Evolutionary conservation across 2,797 vertebrate species (phyloP), one percentile per base, ranked within the genome.

Genomic region (Pteronotus mesoamericanus): DNA sequence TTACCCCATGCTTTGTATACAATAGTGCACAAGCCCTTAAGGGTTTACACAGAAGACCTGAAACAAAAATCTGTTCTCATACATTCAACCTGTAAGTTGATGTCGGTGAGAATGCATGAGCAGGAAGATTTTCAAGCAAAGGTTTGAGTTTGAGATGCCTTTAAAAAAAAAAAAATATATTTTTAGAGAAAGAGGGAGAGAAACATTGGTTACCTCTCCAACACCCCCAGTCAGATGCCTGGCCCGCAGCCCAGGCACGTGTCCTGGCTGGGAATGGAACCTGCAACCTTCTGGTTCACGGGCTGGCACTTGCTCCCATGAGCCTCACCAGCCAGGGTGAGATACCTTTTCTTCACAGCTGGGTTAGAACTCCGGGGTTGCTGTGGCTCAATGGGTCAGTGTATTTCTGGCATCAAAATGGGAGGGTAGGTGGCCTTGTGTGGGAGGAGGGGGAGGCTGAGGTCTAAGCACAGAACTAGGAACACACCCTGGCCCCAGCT

Each of bases 31-130:
- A 7, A 29, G 21, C 44, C 11, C 68, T 87, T 80, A 6, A 0
- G 29, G 92, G 0, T n/a, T 24, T 32, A 88, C 59, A 39, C 55
- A 66, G 91, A 32, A 92, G 93, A 34, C 83, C 51, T 87, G 77
- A 94, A 69, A 68, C 0, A 7, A 48, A 84, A 97, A 64, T 59
- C 86, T 59, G 37, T 84, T 57, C 82, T 69, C 16, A 2, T 37
- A 32, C 18, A 3, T 57, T 95, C n/a, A 7, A 80, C 39, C 26
- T 93, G 71, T 69, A 94, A 95, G 59, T 61, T 94, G 85, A 92
- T 92, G 90, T 90, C 78, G 4, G 77, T 72, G 93, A 78, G 80
- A 97, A 93, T 71, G 42, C 15, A 8, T 24, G 39, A 86, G 57
- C 71, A 78, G 80, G 91, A 71, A 91, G 24, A 57, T 78, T 85